Conservation (phyloP, 2,113 vertebrate species). For the Aix galericulata region DNA sequence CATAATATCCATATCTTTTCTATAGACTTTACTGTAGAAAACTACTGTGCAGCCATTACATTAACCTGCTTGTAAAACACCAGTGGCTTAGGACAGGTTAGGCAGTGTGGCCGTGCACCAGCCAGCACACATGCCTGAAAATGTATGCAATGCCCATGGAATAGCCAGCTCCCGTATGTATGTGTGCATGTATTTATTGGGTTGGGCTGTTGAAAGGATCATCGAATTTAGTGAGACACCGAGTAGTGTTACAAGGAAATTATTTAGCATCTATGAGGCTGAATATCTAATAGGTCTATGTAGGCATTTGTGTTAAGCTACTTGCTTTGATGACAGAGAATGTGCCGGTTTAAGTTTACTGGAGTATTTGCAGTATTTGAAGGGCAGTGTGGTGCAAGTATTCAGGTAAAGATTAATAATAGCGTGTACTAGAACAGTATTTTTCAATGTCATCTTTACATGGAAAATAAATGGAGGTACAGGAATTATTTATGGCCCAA, state of each 20-base stretch:
- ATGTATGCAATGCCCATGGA: background rate
- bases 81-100: background rate
- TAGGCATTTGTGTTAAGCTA: background rate
- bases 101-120: background rate
- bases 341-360: background rate
- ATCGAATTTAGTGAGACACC: background rate
- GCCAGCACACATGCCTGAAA: background rate
- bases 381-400: background rate
- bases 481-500: background rate
- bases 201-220: background rate
- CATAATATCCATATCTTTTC: fast-evolving
- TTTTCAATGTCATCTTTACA: background rate
- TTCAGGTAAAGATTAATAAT: background rate
- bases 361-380: background rate
- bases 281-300: background rate
- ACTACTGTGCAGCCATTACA: background rate
- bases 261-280: background rate
- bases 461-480: background rate
- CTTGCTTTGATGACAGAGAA: background rate
- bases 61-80: background rate
- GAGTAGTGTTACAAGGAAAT: background rate
- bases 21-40: background rate
- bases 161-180: background rate
- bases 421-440: background rate
- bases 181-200: background rate